Conservation (phyloP, 2,888 invertebrate genomes). For the Lagria hirta region DNA sequence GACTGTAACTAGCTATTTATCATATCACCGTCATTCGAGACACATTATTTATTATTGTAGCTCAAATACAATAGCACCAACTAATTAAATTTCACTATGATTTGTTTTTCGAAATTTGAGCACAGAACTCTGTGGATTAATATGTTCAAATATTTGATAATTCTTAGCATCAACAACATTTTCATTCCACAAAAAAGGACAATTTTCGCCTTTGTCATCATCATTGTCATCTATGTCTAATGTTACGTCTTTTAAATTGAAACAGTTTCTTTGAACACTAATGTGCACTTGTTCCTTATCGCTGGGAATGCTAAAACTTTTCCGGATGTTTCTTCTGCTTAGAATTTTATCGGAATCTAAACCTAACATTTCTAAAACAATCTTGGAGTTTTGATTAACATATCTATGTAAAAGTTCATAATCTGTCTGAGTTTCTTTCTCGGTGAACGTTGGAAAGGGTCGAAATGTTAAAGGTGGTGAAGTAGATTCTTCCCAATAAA, state of each 20-base stretch:
- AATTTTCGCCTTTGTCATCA: slow-evolving; percentile 34
- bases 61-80: too few relatives aligned
- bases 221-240: slow-evolving; percentile 35
- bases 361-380: slow-evolving; percentile 72
- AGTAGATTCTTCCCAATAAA: slow-evolving; percentile 68
- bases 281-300: slow-evolving; percentile 31
- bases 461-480: slow-evolving; percentile 55
- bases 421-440: slow-evolving; percentile 62
- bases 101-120: slow-evolving; percentile 37
- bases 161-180: slow-evolving; percentile 26
- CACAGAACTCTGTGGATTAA: slow-evolving; percentile 24
- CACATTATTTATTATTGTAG: slow-evolving; percentile 8
- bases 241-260: slow-evolving; percentile 21
- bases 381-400: slow-evolving; percentile 71
- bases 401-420: slow-evolving; percentile 62
- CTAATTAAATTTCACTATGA: slow-evolving; percentile 26
- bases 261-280: slow-evolving; percentile 23
- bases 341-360: slow-evolving; percentile 61
- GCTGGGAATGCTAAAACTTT: slow-evolving; percentile 44
- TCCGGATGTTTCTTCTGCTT: slow-evolving; percentile 41
- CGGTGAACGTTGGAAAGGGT: slow-evolving; percentile 30
- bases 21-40: slow-evolving; percentile 14
- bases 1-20: too few relatives aligned
- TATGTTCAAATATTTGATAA: slow-evolving; percentile 35
- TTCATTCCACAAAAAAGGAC: slow-evolving; percentile 45